Conservation (phyloP, 2,888 invertebrate species). For the Trichogramma evanescens region DNA sequence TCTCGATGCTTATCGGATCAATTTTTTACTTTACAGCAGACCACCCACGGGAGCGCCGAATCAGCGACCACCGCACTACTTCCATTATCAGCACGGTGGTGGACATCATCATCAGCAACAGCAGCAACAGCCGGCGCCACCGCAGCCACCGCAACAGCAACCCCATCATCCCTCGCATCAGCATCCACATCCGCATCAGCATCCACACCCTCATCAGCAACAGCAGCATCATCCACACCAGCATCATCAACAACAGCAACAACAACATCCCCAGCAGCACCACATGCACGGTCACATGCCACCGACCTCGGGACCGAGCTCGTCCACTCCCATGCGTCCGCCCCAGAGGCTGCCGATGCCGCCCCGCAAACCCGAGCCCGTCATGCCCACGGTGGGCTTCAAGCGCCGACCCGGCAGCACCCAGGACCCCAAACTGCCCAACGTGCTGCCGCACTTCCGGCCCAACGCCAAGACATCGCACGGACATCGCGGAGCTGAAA, state of each 20-base stretch:
- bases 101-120: not conserved
- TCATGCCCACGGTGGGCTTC: slow-evolving; percentile 22
- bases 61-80: slow-evolving; percentile 33
- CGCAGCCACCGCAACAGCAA: no score
- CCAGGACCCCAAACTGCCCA: slow-evolving; percentile 49
- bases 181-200: not conserved
- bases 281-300: no score
- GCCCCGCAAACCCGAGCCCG: slow-evolving; percentile 25
- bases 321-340: slow-evolving; percentile 10
- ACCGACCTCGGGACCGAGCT: slow-evolving; percentile 16
- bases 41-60: slow-evolving; percentile 20
- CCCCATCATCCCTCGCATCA: not conserved
- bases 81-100: slow-evolving; percentile 29
- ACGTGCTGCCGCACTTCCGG: slow-evolving; percentile 65
- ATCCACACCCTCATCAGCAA: no score
- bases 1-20: not conserved
- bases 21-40: not conserved
- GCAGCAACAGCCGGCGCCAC: not conserved
- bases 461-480: slow-evolving; percentile 58
- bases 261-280: no score
- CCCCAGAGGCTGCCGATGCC: slow-evolving; percentile 32
- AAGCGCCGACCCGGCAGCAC: slow-evolving; percentile 23
- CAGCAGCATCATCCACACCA: no score
- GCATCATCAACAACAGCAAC: no score
- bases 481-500: slow-evolving; percentile 44